phyloP scores from a whole-genome alignment of 1,140 invertebrate genomes.

The Nasonia giraulti region DNA sequence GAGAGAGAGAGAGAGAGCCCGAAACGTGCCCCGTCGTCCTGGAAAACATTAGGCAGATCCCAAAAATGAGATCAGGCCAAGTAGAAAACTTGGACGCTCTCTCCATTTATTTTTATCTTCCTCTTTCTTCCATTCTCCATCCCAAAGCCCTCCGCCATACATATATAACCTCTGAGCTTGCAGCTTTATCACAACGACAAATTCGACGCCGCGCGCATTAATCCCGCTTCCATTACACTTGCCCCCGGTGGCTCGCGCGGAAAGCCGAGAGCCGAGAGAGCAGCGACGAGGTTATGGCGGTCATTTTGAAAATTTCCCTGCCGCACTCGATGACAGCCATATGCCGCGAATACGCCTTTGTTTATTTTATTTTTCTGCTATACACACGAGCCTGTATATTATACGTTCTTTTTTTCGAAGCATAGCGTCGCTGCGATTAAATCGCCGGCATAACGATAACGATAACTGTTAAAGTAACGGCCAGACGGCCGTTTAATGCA shows the following conservation, averaged over 20 bases:
- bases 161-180: slow-evolving; percentile 8
- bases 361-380: neutral
- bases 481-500: slow-evolving; percentile 8
- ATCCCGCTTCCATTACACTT: slow-evolving; percentile 60
- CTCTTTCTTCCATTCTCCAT: neutral
- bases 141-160: neutral
- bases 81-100: slow-evolving; percentile 49
- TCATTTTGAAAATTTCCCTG: neutral
- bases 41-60: slow-evolving; percentile 44
- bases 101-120: neutral
- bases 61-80: slow-evolving; percentile 63
- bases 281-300: neutral
- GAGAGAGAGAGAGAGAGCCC: neutral
- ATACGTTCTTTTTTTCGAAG: neutral
- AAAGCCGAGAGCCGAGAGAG: slow-evolving; percentile 5
- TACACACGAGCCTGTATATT: too few relatives aligned
- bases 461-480: slow-evolving; percentile 26
- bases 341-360: neutral
- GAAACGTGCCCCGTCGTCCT: slow-evolving; percentile 1
- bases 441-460: slow-evolving; percentile 29
- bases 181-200: slow-evolving; percentile 62
- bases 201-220: slow-evolving; percentile 63
- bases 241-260: neutral
- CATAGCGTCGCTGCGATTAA: slow-evolving; percentile 13
- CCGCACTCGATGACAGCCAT: neutral